Conservation (phyloP, 2,113 vertebrate species). For the Neomonachus schauinslandi region DNA sequence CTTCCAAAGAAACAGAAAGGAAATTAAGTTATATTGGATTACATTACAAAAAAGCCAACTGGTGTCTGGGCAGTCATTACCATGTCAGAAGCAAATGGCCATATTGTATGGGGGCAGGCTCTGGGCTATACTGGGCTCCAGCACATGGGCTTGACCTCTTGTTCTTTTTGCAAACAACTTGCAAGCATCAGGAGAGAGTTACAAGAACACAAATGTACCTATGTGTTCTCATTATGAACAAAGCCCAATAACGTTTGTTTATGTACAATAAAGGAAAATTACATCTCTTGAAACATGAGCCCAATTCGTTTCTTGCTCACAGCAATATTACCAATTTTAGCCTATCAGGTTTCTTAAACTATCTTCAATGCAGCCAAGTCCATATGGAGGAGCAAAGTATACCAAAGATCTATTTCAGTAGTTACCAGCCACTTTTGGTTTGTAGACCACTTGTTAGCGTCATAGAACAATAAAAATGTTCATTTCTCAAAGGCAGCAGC, state of each 20-base stretch:
- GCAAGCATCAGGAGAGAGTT: constrained; percentile 50
- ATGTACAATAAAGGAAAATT: constrained; percentile 56
- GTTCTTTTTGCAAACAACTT: not conserved
- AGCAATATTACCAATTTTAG: constrained; percentile 39
- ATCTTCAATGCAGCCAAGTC: not conserved
- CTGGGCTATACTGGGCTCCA: not conserved
- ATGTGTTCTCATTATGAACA: constrained; percentile 20
- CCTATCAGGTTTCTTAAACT: constrained; percentile 61
- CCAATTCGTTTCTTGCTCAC: constrained; percentile 49
- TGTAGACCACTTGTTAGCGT: not conserved
- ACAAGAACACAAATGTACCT: constrained; percentile 40
- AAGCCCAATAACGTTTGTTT: constrained; percentile 38
- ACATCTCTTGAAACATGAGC: constrained; percentile 56
- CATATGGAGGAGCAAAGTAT: not conserved
- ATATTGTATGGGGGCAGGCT: not conserved
- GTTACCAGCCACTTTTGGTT: not conserved
- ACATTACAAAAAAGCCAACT: constrained; percentile 60
- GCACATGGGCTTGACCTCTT: not conserved
- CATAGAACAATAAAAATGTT: not conserved
- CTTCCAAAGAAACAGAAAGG: constrained; percentile 73
- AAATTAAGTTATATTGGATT: constrained; percentile 80
- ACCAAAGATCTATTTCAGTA: not conserved
- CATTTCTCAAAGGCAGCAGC: not conserved
- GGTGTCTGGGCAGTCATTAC: constrained; percentile 54
- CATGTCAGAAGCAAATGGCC: constrained; percentile 9